Evolutionary conservation across 2,888 invertebrate species (phyloP), one percentile per base, ranked within the genome.

Genomic region (Lymantria dispar): DNA sequence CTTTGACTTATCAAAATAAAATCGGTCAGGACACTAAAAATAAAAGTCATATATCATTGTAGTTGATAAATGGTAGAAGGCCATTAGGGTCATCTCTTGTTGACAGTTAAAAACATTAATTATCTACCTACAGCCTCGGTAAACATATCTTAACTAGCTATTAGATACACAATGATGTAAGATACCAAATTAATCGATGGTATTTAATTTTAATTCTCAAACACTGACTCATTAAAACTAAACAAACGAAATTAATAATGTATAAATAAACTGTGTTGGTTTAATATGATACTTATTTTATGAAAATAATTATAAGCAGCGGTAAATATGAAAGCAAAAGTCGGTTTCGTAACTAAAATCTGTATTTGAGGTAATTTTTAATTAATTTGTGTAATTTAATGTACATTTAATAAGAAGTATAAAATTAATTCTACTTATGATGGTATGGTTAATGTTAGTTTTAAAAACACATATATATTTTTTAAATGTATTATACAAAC

Each of bases 81-180:
- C 64, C 69, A 68, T 74, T 70, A 70, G 59, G 70, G 64, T 71
- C 70, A 72, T 74, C 68, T 67, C 56, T 51, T 64, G 71, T 68
- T 73, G 78, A 75, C 77, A 71, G 71, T 68, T 68, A 70, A 73
- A 73, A 71, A 70, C 74, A 78, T 76, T 75, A 76, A 76, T 78
- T 73, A 76, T 62, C 68, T 64, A 65, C 74, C 76, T 68, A 73
- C 74, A 52, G 63, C 48, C 52, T 52, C 56, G 58, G 66, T 66
- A 62, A 67, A 72, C 64, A 66, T 70, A 64, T 74, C 60, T 63
- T 68, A 73, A 68, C 70, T 66, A 65, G 62, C 66, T 58, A 67
- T 75, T 68, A 63, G 46, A 55, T 54, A 61, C 58, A 67, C 69
- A 70, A 68, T 63, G 64, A 68, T 54, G 57, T 46, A 58, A 65